Conservation (phyloP, 2,113 vertebrate species). For the Oenanthe melanoleuca region DNA sequence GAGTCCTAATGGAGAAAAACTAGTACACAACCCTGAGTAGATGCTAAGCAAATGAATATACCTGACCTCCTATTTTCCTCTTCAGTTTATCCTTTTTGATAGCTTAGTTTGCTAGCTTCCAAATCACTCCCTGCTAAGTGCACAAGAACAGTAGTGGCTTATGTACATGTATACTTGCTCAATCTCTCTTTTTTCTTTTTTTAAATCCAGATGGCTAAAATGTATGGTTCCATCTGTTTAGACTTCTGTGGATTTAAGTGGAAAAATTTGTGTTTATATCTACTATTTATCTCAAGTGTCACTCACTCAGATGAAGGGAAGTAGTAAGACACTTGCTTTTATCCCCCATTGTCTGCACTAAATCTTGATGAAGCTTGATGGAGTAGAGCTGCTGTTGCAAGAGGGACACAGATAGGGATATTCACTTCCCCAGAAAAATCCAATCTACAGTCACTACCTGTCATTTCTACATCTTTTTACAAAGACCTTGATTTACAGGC, state of each 20-base stretch:
- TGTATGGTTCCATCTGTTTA: not conserved
- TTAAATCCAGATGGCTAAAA: not conserved
- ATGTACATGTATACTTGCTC: fast-evolving
- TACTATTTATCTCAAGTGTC: not conserved
- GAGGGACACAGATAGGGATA: not conserved
- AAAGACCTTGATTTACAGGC: not conserved
- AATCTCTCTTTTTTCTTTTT: not conserved
- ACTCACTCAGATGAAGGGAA: not conserved
- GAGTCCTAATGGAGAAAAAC: not conserved
- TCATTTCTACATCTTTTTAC: not conserved
- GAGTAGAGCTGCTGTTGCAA: not conserved
- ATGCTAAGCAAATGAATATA: not conserved
- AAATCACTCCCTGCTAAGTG: fast-evolving
- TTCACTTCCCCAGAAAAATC: not conserved
- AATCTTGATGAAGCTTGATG: not conserved
- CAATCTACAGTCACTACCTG: not conserved
- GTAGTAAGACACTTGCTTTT: not conserved
- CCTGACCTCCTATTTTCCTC: not conserved
- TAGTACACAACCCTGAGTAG: not conserved
- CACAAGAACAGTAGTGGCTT: not conserved
- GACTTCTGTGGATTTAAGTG: not conserved
- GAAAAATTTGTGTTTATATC: not conserved
- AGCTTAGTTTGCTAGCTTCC: not conserved
- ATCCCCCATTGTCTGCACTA: not conserved
- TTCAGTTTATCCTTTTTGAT: not conserved